Percentiles rank a stretch among this genome's conserved stretches.
Conservation (phyloP, 2,113 vertebrate genomes). For the Agelaius tricolor region DNA sequence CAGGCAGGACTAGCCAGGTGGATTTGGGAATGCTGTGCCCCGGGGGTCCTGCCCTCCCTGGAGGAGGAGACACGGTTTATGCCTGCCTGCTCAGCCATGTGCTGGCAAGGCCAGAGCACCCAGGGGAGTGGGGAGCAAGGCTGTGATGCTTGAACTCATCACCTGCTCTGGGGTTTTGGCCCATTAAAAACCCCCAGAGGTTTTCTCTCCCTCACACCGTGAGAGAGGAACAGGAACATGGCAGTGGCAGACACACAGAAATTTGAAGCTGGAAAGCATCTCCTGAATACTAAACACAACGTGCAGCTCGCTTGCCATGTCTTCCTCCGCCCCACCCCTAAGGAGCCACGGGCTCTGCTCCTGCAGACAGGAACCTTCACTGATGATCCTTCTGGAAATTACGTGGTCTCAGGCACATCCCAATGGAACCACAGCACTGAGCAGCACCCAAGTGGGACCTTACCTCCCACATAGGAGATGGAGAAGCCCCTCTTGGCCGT, state of each 20-base stretch:
- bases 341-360: neutral
- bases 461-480: slow-evolving; percentile 89
- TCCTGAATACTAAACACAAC: neutral
- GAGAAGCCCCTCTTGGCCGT: slow-evolving; percentile 85
- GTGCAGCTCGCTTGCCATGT: rapidly evolving
- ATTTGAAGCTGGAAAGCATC: neutral
- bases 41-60: rapidly evolving
- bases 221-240: neutral
- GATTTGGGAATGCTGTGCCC: neutral
- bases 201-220: neutral
- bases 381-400: rapidly evolving
- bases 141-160: neutral
- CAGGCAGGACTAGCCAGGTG: neutral
- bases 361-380: neutral
- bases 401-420: rapidly evolving
- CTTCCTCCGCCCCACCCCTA: neutral
- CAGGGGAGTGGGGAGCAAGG: neutral
- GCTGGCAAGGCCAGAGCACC: rapidly evolving
- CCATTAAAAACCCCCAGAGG: rapidly evolving
- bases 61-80: rapidly evolving
- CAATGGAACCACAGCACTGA: neutral
- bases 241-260: neutral
- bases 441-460: neutral
- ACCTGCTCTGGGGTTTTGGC: neutral
- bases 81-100: neutral